Percentiles rank a stretch among this genome's conserved stretches.
phyloP scores from a whole-genome alignment of 1,140 invertebrate species.

The Thaumetopoea pityocampa region DNA sequence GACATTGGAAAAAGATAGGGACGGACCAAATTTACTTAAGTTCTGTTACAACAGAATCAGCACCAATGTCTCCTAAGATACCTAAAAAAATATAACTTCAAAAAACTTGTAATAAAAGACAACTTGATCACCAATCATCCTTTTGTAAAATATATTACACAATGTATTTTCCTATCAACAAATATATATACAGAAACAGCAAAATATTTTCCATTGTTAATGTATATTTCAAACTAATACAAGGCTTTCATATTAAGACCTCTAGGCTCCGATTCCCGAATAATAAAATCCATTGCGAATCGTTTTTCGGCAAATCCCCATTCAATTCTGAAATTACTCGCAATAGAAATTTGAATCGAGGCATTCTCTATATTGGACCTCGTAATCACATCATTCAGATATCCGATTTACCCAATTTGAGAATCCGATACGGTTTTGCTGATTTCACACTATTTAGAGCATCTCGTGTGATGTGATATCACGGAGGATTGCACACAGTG shows the following conservation, averaged over 20 bases:
- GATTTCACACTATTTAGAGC: constrained; percentile 16
- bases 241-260: constrained; percentile 1
- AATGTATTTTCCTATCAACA: background rate
- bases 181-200: background rate
- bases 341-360: constrained; percentile 23
- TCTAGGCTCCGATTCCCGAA: constrained; percentile 6
- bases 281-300: constrained; percentile 21
- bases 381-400: constrained; percentile 20
- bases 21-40: too few relatives aligned
- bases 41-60: too few relatives aligned
- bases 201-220: constrained; percentile 6
- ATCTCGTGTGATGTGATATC: too few relatives aligned
- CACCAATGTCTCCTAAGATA: too few relatives aligned
- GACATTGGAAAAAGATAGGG: too few relatives aligned
- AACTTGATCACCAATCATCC: background rate
- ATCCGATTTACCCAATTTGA: constrained; percentile 23
- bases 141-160: background rate
- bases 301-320: constrained; percentile 15
- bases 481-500: too few relatives aligned
- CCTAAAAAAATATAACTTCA: background rate
- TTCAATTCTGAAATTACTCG: constrained; percentile 19
- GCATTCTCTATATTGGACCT: constrained; percentile 18
- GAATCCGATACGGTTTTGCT: constrained; percentile 14
- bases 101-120: background rate
- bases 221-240: background rate